phyloP scores from a whole-genome alignment of 2,888 invertebrate species.

The Coelopa pilipes region DNA sequence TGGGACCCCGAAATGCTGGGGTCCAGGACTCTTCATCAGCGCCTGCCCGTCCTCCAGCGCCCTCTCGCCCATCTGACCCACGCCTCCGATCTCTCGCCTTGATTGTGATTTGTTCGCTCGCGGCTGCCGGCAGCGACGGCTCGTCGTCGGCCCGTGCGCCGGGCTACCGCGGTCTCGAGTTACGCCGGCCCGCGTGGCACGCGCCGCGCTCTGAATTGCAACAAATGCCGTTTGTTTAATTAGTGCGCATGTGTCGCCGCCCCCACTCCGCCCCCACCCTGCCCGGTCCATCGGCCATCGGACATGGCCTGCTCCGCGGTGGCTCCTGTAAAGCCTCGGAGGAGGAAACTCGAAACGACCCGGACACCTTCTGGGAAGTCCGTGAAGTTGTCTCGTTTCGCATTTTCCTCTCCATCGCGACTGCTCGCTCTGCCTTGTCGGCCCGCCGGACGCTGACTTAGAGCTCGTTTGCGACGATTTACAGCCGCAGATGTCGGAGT shows the following conservation, averaged over 20 bases:
- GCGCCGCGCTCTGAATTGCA: constrained; percentile 46
- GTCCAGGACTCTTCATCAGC: constrained; percentile 33
- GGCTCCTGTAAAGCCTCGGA: not conserved
- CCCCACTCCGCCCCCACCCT: not conserved
- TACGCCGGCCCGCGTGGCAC: constrained; percentile 42
- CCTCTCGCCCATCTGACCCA: not conserved
- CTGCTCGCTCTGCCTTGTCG: no score
- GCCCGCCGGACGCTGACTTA: no score
- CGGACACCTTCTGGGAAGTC: not conserved
- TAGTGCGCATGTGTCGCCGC: constrained; percentile 46
- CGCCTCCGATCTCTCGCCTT: constrained; percentile 39
- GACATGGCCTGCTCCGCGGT: not conserved
- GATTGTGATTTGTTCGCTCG: constrained; percentile 48
- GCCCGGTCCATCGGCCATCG: not conserved
- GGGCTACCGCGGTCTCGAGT: constrained; percentile 26
- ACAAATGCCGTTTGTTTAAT: constrained; percentile 49
- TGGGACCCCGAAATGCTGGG: not conserved
- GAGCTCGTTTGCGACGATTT: no score
- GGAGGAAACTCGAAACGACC: no score
- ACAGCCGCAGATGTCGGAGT: no score
- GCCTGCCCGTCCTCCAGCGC: not conserved
- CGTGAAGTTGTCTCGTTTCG: not conserved
- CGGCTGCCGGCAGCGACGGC: constrained; percentile 31
- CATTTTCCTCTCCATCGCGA: not conserved
- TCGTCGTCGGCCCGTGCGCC: not conserved